phyloP scores from a whole-genome alignment of 1,140 invertebrate species.

The Chrysoperla carnea region DNA sequence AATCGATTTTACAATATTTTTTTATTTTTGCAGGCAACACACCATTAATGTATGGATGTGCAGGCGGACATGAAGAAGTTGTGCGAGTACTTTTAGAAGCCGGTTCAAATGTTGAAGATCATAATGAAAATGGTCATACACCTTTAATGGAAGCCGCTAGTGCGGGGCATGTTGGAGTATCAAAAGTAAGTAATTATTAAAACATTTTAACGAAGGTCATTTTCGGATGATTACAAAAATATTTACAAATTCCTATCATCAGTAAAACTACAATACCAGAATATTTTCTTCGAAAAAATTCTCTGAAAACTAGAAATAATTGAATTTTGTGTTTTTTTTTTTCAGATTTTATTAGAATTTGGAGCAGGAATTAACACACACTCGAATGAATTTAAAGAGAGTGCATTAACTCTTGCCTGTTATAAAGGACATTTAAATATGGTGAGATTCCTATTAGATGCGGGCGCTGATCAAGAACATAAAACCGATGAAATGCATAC shows the following conservation, averaged over 20 bases:
- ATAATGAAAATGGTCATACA: constrained; percentile 98
- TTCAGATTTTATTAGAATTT: constrained; percentile 64
- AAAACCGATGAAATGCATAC: constrained; percentile 99
- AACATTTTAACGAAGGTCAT: no score
- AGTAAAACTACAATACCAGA: no score
- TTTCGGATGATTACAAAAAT: no score
- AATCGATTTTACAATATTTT: no score
- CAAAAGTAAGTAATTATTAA: constrained; percentile 34
- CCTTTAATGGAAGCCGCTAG: constrained; percentile 97
- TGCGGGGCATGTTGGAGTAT: constrained; percentile 88
- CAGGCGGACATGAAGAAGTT: constrained; percentile 86
- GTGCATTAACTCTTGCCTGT: constrained; percentile 86
- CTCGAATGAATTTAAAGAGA: constrained; percentile 97
- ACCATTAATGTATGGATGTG: constrained; percentile 95
- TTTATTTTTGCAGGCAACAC: constrained; percentile 54
- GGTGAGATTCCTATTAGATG: constrained; percentile 88
- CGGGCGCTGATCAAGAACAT: constrained; percentile 91
- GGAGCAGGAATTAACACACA: constrained; percentile 97
- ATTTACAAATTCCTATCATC: no score
- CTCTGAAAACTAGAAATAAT: no score
- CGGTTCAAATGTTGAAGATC: constrained; percentile 92
- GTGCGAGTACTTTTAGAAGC: constrained; percentile 75
- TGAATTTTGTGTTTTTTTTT: no score
- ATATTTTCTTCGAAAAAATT: no score
- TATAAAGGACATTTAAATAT: constrained; percentile 92